Base-by-base conservation (phyloP, 2,888 invertebrate species). In the Apocheima hispidaria region DNA sequence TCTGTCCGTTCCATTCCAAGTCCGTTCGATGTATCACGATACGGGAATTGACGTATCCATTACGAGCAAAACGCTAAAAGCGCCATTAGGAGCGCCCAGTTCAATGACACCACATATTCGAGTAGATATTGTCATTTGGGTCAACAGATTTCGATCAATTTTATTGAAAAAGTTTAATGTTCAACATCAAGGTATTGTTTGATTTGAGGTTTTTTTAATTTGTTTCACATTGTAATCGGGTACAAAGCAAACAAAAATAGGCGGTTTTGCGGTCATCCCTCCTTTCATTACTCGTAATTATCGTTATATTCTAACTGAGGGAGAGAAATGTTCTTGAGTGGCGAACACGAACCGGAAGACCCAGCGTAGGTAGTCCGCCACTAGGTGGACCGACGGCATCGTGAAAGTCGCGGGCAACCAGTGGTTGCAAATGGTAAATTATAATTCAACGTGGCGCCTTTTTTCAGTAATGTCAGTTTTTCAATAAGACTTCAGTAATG, bases 41-140 rank as follows among this genome's bases (percentile, higher is more conserved):
- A 59, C 16, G 49, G 57, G 55, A 62, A 60, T 60, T 60, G 67
- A 65, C 60, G 63, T 65, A 63, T 63, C 60, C 58, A 65, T 63
- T 65, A 68, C 51, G 50, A 23, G 54, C 33, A 38, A 38, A 62
- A 50, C 52, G 46, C n/a, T 44, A 51, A 51, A 43, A 41, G 46
- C 36, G 12, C 51, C 43, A 49, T 21, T 26, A 60, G 60, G 44
- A 51, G 59, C 21, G 30, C 36, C 53, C 46, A 33, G 20, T 18
- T 33, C 35, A 21, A 33, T 20, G 40, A 36, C 46, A 52, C 38
- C 33, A 28, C 48, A 35, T 33, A 35, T n/a, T n/a, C 20, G 33
- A 49, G 28, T 49, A 21, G 36, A 60, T 33, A 48, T 54, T 55
- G 36, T 46, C 33, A 61, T 56, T 56, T 40, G 55, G 55, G 60